Percentiles rank a stretch among this genome's conserved stretches.
Conservation (phyloP, 2,113 vertebrate genomes). For the Trematomus loennbergii region DNA sequence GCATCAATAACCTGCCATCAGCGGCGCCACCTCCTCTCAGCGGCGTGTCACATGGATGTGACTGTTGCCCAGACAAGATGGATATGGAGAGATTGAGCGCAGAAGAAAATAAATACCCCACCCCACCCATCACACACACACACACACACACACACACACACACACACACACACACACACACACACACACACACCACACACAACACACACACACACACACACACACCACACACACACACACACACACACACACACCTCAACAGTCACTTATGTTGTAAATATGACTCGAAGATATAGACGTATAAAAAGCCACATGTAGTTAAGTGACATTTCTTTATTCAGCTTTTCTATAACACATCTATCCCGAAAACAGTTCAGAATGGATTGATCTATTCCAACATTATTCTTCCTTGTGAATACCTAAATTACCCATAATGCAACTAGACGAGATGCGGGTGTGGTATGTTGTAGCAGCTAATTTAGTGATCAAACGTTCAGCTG, state of each 20-base stretch:
- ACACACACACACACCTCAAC: constrained; percentile 11
- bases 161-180: too few relatives aligned
- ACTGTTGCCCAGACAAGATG: constrained; percentile 77
- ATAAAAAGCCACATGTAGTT: neutral
- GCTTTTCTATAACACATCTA: too few relatives aligned
- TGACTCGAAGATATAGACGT: neutral
- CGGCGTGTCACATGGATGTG: constrained; percentile 87
- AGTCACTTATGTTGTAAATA: neutral
- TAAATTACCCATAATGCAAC: constrained; percentile 4
- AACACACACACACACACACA: too few relatives aligned
- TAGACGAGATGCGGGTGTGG: neutral
- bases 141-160: too few relatives aligned
- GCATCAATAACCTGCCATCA: constrained; percentile 80
- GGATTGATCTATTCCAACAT: neutral
- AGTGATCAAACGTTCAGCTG: too few relatives aligned
- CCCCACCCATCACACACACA: neutral
- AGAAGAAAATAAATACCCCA: constrained; percentile 27
- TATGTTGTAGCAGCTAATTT: too few relatives aligned
- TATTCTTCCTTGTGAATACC: neutral
- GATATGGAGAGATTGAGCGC: constrained; percentile 58
- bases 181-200: too few relatives aligned
- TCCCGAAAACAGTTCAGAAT: too few relatives aligned
- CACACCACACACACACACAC: constrained; percentile 15
- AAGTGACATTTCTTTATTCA: too few relatives aligned
- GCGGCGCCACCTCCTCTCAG: constrained; percentile 79